Evolutionary conservation across 2,113 vertebrate species (phyloP), one percentile per base, ranked within the genome.

Genomic region (Solea solea): DNA sequence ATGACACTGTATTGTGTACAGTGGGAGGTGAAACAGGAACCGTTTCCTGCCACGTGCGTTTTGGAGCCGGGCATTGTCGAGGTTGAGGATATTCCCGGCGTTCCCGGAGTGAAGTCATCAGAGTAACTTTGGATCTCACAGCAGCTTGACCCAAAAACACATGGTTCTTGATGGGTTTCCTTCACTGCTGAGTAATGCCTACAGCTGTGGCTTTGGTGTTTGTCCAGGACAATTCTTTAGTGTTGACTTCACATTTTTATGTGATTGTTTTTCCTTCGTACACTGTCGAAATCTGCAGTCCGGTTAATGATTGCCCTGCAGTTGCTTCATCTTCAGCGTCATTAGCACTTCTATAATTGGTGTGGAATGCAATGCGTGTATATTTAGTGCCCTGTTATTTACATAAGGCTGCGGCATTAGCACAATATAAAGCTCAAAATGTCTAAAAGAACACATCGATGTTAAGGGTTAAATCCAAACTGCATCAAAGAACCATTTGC

Each of bases 111-210:
- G 75, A 77, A 80, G 67, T 79, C 75, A 69, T 68, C 68, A 8
- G 15, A 49, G 69, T 79, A 84, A 71, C 74, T 76, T 63, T n/a
- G 2, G n/a, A 72, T 70, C 69, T 78, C 76, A 64, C 66, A 53
- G 84, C 84, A 82, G 71, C 54, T 16, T 77, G 74, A 83, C 72
- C 81, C 71, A 79, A 65, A 87, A 74, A 69, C 27, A 65, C 44
- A 56, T 15, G 14, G 54, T 65, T 16, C 10, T 50, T 1, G 21
- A 21, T n/a, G n/a, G n/a, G n/a, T 16, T 70, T 53, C 67, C 28
- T 10, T 65, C 48, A 13, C 3, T 28, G 42, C 69, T 15, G 68
- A 80, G 54, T 57, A 51, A 68, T 41, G 55, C 56, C 16, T 56
- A 64, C 75, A 62, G 69, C 46, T 51, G 46, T 28, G 53, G 63